These are phyloP conservation scores for Dryoscopus gambensis DNA, from an alignment of 2,113 vertebrate genomes.

Conservation along the genomic window DNA sequence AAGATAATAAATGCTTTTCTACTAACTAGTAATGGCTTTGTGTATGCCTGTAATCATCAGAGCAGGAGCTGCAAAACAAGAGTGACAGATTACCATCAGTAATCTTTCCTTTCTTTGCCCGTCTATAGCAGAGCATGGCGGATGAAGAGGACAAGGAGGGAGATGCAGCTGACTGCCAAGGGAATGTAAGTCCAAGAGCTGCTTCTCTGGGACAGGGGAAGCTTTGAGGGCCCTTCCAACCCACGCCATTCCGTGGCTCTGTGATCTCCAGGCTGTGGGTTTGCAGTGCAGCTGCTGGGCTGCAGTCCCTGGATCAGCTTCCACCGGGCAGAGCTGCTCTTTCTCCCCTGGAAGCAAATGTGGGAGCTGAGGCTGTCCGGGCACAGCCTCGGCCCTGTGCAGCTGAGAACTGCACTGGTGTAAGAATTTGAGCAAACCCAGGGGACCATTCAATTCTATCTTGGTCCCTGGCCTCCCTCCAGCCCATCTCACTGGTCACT, in stretches of 20 bases:
- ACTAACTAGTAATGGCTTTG: not conserved
- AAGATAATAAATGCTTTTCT: not conserved
- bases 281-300: not conserved
- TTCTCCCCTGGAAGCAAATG: not conserved
- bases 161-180: slow-evolving; percentile 71
- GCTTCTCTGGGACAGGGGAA: not conserved
- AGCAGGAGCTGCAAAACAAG: not conserved
- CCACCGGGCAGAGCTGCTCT: not conserved
- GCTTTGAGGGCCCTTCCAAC: not conserved
- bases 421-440: not conserved
- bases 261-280: not conserved
- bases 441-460: not conserved
- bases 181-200: slow-evolving; percentile 69
- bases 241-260: not conserved
- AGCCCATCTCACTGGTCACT: not conserved
- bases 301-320: not conserved
- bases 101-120: slow-evolving; percentile 40
- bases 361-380: not conserved
- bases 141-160: slow-evolving; percentile 73
- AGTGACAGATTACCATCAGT: not conserved
- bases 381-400: not conserved
- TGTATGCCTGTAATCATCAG: not conserved
- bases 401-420: not conserved
- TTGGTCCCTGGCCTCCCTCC: not conserved
- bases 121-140: slow-evolving; percentile 68